These are phyloP conservation scores for Cordilura impudica DNA, from an alignment of 2,888 invertebrate genomes.

Conservation along the genomic window DNA sequence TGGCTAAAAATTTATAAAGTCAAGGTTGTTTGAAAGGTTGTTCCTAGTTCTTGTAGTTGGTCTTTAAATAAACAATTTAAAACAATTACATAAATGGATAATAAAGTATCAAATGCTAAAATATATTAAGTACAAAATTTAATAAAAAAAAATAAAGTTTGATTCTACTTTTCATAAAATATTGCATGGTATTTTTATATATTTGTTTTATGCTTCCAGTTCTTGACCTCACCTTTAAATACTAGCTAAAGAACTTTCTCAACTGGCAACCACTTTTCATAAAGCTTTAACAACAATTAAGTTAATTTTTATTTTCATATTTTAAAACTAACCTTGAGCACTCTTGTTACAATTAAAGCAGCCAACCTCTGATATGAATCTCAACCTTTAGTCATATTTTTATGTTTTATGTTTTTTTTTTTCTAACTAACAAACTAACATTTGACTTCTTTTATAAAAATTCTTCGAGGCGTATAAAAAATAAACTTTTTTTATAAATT, in stretches of 20 bases:
- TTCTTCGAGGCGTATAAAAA: conserved; percentile 54
- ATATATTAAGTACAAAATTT: too few relatives aligned
- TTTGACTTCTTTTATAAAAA: conserved; percentile 52
- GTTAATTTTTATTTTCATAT: conserved; percentile 27
- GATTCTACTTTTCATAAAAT: too few relatives aligned
- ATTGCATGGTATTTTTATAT: too few relatives aligned
- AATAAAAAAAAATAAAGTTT: too few relatives aligned
- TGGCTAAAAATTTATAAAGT: conserved; percentile 53
- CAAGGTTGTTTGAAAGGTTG: conserved; percentile 47
- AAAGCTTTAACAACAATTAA: conserved; percentile 56
- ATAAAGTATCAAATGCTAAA: background rate
- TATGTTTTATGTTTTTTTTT: conserved; percentile 10
- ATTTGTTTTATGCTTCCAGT: too few relatives aligned
- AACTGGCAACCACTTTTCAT: conserved; percentile 31
- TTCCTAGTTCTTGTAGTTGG: background rate
- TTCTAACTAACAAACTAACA: conserved; percentile 26
- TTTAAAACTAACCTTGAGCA: conserved; percentile 55
- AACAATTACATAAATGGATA: background rate
- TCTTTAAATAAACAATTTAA: background rate
- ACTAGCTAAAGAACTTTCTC: too few relatives aligned
- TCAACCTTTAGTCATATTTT: conserved; percentile 33
- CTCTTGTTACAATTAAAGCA: conserved; percentile 49
- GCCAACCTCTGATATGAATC: conserved; percentile 23
- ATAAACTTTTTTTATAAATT: conserved; percentile 29
- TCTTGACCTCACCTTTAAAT: too few relatives aligned